phyloP scores from a whole-genome alignment of 2,113 vertebrate genomes.

The Hydrochoerus hydrochaeris region DNA sequence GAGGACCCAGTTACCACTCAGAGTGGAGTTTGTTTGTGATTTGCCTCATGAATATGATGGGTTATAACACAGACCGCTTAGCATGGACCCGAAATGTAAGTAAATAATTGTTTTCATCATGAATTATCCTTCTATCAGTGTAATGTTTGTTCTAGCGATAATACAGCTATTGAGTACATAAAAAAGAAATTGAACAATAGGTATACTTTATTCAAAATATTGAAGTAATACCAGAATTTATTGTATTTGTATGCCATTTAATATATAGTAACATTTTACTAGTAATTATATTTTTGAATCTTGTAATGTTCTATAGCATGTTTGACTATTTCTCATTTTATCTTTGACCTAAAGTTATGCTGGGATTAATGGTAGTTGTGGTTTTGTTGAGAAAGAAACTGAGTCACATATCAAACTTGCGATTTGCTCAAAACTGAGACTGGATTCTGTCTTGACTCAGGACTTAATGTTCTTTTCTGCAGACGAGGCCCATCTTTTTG shows the following conservation, averaged over 20 bases:
- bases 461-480: background rate
- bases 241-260: background rate
- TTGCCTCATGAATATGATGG: slow-evolving; percentile 98
- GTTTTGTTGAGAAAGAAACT: slow-evolving; percentile 35
- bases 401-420: background rate
- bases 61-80: slow-evolving; percentile 97
- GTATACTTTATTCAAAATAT: background rate
- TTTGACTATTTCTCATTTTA: slow-evolving; percentile 41
- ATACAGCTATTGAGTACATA: background rate
- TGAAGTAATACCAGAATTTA: background rate
- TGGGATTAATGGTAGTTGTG: background rate
- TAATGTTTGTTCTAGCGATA: background rate
- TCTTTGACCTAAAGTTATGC: background rate
- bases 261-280: slow-evolving; percentile 15
- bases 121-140: background rate
- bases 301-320: background rate
- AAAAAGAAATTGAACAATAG: background rate
- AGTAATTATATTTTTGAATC: background rate
- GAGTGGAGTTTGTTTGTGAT: slow-evolving; percentile 98
- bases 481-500: background rate
- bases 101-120: background rate
- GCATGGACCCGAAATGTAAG: slow-evolving; percentile 95
- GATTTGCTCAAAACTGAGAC: background rate
- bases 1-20: slow-evolving; percentile 93
- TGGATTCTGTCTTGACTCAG: background rate